Evolutionary conservation across 2,797 vertebrate species (phyloP).

Genomic region (Trematomus bernacchii): DNA sequence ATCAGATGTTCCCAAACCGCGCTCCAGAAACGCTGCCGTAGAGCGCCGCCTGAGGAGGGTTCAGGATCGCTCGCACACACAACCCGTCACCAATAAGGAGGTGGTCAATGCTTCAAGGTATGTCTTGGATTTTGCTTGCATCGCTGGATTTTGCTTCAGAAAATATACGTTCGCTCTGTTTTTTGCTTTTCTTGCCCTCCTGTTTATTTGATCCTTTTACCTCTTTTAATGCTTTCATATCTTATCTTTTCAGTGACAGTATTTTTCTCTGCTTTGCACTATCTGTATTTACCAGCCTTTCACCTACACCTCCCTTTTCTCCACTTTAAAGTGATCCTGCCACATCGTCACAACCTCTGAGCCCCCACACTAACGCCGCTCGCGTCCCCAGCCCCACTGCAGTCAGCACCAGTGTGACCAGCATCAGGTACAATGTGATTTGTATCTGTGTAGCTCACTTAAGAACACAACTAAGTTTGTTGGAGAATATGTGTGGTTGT

Average conservation of each 20-base stretch:
- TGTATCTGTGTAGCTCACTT: not conserved
- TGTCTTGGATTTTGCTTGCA: conserved; percentile 45
- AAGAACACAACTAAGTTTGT: no score
- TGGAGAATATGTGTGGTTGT: not conserved
- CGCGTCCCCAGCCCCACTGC: conserved; percentile 88
- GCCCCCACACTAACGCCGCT: conserved; percentile 83
- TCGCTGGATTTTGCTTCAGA: not conserved
- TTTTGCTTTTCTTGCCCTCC: not conserved
- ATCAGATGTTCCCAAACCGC: conserved; percentile 91
- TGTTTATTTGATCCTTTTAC: not conserved
- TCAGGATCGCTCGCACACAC: conserved; percentile 94
- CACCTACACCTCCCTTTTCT: conserved; percentile 13
- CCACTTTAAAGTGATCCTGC: conserved; percentile 85
- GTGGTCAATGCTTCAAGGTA: conserved; percentile 94
- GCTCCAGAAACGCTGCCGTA: conserved; percentile 89
- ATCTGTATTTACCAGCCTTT: not conserved
- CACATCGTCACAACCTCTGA: conserved; percentile 86
- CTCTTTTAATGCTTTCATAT: not conserved
- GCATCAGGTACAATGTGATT: conserved; percentile 88
- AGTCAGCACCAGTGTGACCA: conserved; percentile 89
- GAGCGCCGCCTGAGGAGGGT: conserved; percentile 91
- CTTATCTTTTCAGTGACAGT: not conserved
- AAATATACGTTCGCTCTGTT: not conserved
- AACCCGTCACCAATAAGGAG: conserved; percentile 93
- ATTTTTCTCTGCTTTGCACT: not conserved